A percentile compares a stretch with the other conserved stretches of the same genome.
Evolutionary conservation across 2,888 invertebrate genomes (phyloP).

Genomic region (Choristoneura rosaceana): DNA sequence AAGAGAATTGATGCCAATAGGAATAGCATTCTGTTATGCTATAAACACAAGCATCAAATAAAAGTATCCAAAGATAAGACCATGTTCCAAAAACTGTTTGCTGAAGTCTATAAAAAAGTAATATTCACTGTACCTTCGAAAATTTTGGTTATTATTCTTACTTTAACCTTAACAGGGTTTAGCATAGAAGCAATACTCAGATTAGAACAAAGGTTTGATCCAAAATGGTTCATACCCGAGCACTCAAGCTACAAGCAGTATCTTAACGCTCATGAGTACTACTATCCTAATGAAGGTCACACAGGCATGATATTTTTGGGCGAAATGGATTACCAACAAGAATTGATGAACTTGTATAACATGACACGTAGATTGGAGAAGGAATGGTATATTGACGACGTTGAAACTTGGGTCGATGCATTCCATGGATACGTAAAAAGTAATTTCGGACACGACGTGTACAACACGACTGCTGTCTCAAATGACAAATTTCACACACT

Average conservation of each 20-base stretch:
- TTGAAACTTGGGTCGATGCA: conserved; percentile 88
- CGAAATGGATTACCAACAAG: conserved; percentile 86
- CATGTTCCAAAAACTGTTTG: conserved; percentile 85
- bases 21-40: conserved; percentile 89
- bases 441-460: conserved; percentile 80
- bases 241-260: conserved; percentile 88
- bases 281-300: conserved; percentile 88
- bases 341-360: conserved; percentile 85
- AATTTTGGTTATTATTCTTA: conserved; percentile 86
- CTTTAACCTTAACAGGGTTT: conserved; percentile 85
- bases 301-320: conserved; percentile 88
- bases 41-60: conserved; percentile 85
- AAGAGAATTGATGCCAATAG: conserved; percentile 86
- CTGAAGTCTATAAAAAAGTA: conserved; percentile 86
- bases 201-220: conserved; percentile 92
- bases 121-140: conserved; percentile 89
- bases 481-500: conserved; percentile 86
- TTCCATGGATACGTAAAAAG: conserved; percentile 86
- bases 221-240: conserved; percentile 91
- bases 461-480: conserved; percentile 77
- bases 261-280: conserved; percentile 80
- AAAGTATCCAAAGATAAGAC: conserved; percentile 84
- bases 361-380: conserved; percentile 82
- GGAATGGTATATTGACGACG: conserved; percentile 81
- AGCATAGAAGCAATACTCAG: conserved; percentile 87